Evolutionary conservation across 2,113 vertebrate genomes (phyloP).

Genomic region (Gila orcuttii): DNA sequence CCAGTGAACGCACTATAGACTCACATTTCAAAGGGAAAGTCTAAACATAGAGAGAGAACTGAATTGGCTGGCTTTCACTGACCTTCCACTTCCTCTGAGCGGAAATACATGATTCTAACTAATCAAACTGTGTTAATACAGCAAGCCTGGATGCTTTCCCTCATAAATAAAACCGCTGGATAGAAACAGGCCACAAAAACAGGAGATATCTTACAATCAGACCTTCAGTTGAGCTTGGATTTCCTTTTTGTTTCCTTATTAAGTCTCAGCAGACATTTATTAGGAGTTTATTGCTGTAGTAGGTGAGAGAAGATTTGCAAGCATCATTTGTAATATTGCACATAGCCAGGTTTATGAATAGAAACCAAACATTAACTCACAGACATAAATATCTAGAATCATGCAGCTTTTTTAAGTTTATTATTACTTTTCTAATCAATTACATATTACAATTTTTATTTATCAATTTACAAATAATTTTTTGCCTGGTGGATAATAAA

Average conservation of each 20-base stretch:
- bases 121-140: background rate
- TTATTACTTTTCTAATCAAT: background rate
- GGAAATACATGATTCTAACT: conserved; percentile 65
- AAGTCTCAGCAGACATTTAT: background rate
- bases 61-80: background rate
- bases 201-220: background rate
- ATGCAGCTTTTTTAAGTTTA: background rate
- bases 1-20: background rate
- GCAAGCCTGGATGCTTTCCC: background rate
- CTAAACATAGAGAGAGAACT: background rate
- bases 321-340: background rate
- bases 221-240: background rate
- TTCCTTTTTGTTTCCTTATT: background rate
- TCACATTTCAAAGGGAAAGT: background rate
- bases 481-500: too few species aligned
- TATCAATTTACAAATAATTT: background rate
- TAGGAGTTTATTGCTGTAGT: background rate
- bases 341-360: too few species aligned
- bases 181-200: background rate
- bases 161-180: background rate
- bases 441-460: background rate
- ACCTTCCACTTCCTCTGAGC: conserved; percentile 57
- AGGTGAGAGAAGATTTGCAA: background rate
- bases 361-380: background rate
- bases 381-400: background rate